Evolutionary conservation across 2,797 vertebrate species (phyloP).

Genomic region (Alectoris magna): DNA sequence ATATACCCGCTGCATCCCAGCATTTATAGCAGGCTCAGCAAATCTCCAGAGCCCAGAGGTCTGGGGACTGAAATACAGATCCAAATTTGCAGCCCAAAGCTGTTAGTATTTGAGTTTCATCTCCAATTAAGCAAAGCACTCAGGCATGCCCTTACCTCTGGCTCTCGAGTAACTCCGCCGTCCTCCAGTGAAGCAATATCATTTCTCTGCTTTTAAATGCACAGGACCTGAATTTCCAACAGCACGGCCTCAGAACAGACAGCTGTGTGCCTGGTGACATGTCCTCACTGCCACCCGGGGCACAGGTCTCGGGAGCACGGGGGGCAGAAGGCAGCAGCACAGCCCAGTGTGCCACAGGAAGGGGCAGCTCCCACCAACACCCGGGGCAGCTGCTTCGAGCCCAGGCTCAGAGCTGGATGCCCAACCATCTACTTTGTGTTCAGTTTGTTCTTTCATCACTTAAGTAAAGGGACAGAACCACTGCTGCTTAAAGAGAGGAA

Average conservation of each 20-base stretch:
- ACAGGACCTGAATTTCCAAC: not conserved
- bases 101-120: not conserved
- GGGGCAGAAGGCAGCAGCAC: no score
- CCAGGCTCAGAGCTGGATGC: no score
- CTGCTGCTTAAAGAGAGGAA: no score
- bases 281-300: no score
- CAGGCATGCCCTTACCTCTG: not conserved
- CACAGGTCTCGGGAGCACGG: no score
- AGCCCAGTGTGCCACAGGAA: no score
- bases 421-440: no score
- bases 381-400: no score
- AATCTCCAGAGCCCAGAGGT: not conserved
- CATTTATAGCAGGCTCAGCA: accelerated
- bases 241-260: not conserved
- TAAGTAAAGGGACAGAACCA: no score
- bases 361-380: no score
- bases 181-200: not conserved
- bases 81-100: not conserved
- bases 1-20: not conserved
- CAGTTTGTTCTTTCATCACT: no score
- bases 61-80: not conserved
- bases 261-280: accelerated
- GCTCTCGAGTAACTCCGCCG: not conserved
- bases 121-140: not conserved
- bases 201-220: not conserved